Conservation (phyloP, 2,113 vertebrate species). For the Xiphias gladius region DNA sequence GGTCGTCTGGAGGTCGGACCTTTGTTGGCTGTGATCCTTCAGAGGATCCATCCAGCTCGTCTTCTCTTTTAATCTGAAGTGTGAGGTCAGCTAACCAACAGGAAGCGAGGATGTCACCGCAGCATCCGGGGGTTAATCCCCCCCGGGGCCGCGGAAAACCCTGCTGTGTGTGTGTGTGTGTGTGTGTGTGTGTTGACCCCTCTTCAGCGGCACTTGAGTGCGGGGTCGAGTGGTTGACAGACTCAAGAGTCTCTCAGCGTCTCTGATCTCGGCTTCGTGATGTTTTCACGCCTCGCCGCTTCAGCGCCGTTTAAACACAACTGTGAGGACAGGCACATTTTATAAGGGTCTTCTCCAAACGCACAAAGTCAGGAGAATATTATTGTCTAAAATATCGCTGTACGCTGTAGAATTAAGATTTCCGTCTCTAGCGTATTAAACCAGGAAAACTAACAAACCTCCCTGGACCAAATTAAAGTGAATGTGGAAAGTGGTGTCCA, state of each 20-base stretch:
- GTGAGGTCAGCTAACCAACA: slow-evolving; percentile 58
- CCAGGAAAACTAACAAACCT: too few species aligned
- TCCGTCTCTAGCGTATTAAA: too few species aligned
- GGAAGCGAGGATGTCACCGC: slow-evolving; percentile 55
- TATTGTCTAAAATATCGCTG: too few species aligned
- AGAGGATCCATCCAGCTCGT: background rate
- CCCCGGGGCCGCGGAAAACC: background rate
- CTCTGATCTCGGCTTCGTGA: slow-evolving; percentile 21
- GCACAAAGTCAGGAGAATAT: background rate
- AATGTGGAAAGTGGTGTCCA: too few species aligned
- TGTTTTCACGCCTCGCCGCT: slow-evolving; percentile 15
- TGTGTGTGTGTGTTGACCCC: slow-evolving; percentile 38
- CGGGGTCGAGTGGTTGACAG: slow-evolving; percentile 59
- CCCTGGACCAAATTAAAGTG: too few species aligned
- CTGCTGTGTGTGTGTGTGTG: slow-evolving; percentile 31
- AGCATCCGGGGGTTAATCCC: slow-evolving; percentile 47
- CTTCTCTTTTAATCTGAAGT: slow-evolving; percentile 19
- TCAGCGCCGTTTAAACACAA: background rate
- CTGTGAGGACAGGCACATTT: background rate
- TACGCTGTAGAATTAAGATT: too few species aligned
- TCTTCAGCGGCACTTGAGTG: slow-evolving; percentile 51
- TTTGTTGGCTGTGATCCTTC: slow-evolving; percentile 8
- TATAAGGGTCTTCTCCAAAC: background rate
- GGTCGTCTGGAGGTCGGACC: slow-evolving; percentile 35
- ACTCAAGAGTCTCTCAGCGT: slow-evolving; percentile 49